Percentiles rank a stretch among this genome's conserved stretches.
Evolutionary conservation across 2,888 invertebrate species (phyloP).

Genomic region (Nymphalis polychloros): DNA sequence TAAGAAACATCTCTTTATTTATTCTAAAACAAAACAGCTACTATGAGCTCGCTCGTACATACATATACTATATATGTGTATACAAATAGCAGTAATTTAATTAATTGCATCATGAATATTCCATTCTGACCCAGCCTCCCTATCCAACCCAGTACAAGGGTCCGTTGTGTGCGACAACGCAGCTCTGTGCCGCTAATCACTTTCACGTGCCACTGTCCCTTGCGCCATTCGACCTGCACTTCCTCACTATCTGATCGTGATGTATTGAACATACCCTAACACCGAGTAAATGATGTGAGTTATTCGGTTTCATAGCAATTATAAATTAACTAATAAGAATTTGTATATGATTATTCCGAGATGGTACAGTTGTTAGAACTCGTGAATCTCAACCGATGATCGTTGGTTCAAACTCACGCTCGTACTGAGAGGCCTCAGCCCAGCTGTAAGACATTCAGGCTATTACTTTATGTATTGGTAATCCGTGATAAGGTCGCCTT

Average conservation of each 20-base stretch:
- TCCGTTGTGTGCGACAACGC: conserved; percentile 65
- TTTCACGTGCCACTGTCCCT: conserved; percentile 74
- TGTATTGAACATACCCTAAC: conserved; percentile 12
- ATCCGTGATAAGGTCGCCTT: neutral
- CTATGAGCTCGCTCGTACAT: too few species aligned
- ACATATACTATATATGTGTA: too few species aligned
- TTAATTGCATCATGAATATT: neutral
- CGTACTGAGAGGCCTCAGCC: too few species aligned
- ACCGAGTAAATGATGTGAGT: neutral
- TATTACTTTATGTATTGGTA: neutral
- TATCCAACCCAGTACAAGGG: conserved; percentile 52
- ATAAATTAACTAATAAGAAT: neutral
- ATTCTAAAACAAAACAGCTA: too few species aligned
- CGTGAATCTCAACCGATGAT: too few species aligned
- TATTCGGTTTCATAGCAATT: neutral
- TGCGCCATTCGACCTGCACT: conserved; percentile 57
- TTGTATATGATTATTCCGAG: neutral
- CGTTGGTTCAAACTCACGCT: too few species aligned
- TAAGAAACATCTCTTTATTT: too few species aligned
- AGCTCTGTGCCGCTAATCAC: conserved; percentile 72
- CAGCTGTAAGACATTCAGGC: too few species aligned
- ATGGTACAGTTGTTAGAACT: too few species aligned
- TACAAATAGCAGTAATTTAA: neutral
- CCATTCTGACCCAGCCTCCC: conserved; percentile 40
- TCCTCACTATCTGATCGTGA: conserved; percentile 53